phyloP scores from a whole-genome alignment of 2,113 vertebrate genomes.

The Anoura caudifer region DNA sequence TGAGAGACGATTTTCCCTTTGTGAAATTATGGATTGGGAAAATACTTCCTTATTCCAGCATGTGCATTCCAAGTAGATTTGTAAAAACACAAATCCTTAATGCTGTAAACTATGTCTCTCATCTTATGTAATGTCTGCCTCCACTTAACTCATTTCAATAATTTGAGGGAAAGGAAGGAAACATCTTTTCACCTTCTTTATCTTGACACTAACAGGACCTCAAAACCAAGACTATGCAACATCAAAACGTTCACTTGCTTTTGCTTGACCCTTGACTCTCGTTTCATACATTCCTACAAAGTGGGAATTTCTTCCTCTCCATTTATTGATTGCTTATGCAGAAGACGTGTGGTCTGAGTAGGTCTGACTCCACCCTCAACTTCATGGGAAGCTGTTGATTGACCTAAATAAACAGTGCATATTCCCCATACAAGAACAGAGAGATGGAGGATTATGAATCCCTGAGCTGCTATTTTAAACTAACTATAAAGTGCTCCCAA shows the following conservation, averaged over 20 bases:
- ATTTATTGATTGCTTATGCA: not conserved
- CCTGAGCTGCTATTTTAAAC: not conserved
- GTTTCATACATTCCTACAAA: not conserved
- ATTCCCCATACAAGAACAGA: not conserved
- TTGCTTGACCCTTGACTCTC: not conserved
- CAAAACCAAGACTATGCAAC: not conserved
- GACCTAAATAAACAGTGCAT: not conserved
- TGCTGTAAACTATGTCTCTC: not conserved
- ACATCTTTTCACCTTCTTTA: not conserved
- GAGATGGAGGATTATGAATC: not conserved
- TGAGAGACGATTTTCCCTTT: not conserved
- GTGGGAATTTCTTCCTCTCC: not conserved
- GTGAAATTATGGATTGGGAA: conserved; percentile 29
- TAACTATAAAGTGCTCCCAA: not conserved
- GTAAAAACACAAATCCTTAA: not conserved
- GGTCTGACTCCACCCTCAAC: not conserved
- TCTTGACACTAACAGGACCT: not conserved
- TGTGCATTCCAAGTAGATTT: not conserved
- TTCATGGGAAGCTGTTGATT: not conserved
- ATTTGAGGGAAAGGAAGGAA: not conserved
- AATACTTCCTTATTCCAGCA: not conserved
- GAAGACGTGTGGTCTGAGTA: not conserved
- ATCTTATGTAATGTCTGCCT: not conserved
- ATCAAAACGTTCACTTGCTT: not conserved
- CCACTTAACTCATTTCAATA: not conserved